A percentile compares a stretch with the other conserved stretches of the same genome.
Evolutionary conservation across 2,113 vertebrate species (phyloP).

Genomic region (Podilymbus podiceps): DNA sequence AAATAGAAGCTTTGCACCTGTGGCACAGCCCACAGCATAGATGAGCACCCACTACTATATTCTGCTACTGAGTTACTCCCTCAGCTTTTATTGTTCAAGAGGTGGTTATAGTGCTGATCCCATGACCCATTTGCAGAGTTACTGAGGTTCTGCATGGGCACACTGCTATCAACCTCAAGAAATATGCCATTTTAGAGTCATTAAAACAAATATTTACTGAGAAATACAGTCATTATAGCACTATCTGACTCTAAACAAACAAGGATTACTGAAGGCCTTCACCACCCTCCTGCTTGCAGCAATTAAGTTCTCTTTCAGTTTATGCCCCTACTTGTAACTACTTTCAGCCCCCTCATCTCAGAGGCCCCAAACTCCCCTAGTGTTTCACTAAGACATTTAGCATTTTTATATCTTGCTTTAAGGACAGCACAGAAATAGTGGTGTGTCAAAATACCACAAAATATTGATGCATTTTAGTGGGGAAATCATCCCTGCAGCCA

Average conservation of each 20-base stretch:
- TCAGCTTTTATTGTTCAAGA: not conserved
- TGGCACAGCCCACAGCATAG: not conserved
- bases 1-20: not conserved
- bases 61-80: not conserved
- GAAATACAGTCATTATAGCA: not conserved
- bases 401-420: not conserved
- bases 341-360: not conserved
- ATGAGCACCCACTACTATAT: not conserved
- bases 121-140: not conserved
- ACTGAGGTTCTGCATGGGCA: not conserved
- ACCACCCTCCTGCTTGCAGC: not conserved
- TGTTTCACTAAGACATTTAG: not conserved
- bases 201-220: not conserved
- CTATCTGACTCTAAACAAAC: not conserved
- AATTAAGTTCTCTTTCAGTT: not conserved
- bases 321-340: not conserved
- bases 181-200: not conserved
- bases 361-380: not conserved
- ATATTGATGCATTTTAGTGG: not conserved
- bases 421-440: not conserved
- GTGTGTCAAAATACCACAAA: not conserved
- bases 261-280: not conserved
- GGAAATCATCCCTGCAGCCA: not conserved
- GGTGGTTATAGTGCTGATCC: not conserved
- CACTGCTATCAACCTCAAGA: not conserved